A percentile compares a stretch with the other conserved stretches of the same genome.
phyloP scores from a whole-genome alignment of 2,113 vertebrate species.

The Nothocercus julius region DNA sequence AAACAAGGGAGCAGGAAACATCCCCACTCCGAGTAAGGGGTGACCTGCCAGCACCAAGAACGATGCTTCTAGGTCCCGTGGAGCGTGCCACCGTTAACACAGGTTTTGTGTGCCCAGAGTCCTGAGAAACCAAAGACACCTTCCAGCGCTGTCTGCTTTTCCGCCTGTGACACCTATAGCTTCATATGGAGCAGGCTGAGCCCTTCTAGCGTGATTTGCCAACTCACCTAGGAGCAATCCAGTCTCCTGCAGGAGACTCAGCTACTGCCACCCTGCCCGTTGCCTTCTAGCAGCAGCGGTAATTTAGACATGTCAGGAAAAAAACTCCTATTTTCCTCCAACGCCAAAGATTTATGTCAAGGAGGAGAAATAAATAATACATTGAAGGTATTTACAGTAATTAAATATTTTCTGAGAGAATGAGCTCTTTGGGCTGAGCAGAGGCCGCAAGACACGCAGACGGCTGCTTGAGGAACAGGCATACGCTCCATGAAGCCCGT shows the following conservation, averaged over 20 bases:
- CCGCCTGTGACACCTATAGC: constrained; percentile 31
- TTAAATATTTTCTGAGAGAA: constrained; percentile 21
- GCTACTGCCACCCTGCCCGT: background rate
- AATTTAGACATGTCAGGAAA: constrained; percentile 13
- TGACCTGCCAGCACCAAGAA: background rate
- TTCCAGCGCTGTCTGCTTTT: background rate
- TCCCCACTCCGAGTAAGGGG: background rate
- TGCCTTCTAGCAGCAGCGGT: background rate
- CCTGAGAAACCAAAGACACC: background rate
- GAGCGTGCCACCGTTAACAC: fast-evolving
- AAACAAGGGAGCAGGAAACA: background rate
- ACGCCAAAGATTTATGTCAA: constrained; percentile 33
- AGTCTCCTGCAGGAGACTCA: background rate
- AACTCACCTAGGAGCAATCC: constrained; percentile 32
- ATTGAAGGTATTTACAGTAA: constrained; percentile 21
- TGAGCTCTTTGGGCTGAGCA: constrained; percentile 6
- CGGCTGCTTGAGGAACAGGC: background rate
- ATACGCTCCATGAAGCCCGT: background rate
- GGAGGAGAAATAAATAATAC: constrained; percentile 21
- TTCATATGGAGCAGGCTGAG: background rate
- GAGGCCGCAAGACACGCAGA: background rate
- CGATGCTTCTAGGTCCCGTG: background rate
- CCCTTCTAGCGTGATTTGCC: background rate
- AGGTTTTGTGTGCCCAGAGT: background rate
- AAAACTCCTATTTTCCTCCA: constrained; percentile 1